Evolutionary conservation across 2,888 invertebrate genomes (phyloP).

Genomic region (Apodemia hepburni): DNA sequence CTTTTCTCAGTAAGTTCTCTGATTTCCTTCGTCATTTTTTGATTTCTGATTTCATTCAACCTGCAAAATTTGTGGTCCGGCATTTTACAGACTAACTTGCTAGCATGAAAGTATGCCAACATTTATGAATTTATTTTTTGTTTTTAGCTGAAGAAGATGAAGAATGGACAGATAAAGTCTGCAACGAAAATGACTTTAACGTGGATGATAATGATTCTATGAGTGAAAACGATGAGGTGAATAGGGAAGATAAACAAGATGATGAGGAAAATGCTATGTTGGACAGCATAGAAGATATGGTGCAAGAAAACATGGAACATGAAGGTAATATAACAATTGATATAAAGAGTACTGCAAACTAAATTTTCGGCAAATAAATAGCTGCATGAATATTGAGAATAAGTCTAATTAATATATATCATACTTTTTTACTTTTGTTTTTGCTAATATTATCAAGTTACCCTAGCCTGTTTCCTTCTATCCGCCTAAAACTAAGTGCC

Average conservation of each 20-base stretch:
- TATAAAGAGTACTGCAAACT: not conserved
- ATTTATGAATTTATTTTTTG: not conserved
- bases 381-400: too few species aligned
- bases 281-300: not conserved
- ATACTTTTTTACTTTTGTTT: too few species aligned
- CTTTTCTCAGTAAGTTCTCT: too few species aligned
- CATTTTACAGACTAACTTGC: too few species aligned
- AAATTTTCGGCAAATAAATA: too few species aligned
- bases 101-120: not conserved
- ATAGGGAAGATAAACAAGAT: constrained; percentile 40
- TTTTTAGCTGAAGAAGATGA: not conserved
- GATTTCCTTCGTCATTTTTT: too few species aligned
- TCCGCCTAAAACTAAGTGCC: too few species aligned
- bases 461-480: too few species aligned
- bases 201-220: constrained; percentile 39
- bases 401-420: too few species aligned
- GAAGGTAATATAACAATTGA: not conserved
- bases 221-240: constrained; percentile 38
- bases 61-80: too few species aligned
- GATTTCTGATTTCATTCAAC: too few species aligned
- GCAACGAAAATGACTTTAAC: constrained; percentile 33
- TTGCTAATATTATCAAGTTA: too few species aligned
- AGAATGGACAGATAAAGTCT: constrained; percentile 19
- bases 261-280: constrained; percentile 31
- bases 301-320: not conserved